Percentiles rank a stretch among this genome's conserved stretches.
Conservation (phyloP, 2,888 invertebrate species). For the Napeogenes inachia region DNA sequence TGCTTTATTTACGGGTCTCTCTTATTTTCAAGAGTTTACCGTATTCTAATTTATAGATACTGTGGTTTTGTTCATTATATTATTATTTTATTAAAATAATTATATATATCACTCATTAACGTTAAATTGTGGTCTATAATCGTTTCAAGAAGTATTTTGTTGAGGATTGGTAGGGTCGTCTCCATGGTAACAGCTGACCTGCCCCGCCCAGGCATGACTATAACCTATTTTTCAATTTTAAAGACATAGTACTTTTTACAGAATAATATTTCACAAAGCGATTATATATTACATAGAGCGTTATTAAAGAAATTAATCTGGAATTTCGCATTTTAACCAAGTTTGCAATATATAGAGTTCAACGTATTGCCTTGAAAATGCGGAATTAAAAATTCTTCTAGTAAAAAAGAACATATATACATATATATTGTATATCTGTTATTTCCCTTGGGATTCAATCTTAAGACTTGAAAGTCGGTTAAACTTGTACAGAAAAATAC, state of each 20-base stretch:
- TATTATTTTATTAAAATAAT: background rate
- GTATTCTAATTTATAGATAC: constrained; percentile 9
- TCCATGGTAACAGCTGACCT: constrained; percentile 62
- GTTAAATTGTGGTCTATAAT: constrained; percentile 8
- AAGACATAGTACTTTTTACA: background rate
- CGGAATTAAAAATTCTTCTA: constrained; percentile 26
- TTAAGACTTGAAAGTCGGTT: background rate
- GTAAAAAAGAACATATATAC: constrained; percentile 12
- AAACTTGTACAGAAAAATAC: background rate
- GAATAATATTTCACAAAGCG: no score
- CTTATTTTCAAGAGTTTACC: constrained; percentile 36
- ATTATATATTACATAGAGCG: background rate
- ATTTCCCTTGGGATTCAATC: no score
- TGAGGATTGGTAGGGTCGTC: constrained; percentile 53
- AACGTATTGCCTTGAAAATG: constrained; percentile 29
- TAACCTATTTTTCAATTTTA: constrained; percentile 1
- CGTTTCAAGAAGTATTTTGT: constrained; percentile 29
- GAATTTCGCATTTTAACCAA: constrained; percentile 15
- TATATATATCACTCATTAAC: background rate
- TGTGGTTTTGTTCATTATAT: background rate
- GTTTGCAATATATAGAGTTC: constrained; percentile 26
- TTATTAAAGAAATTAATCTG: constrained; percentile 14
- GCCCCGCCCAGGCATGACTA: constrained; percentile 59
- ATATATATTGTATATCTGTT: no score
- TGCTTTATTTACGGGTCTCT: constrained; percentile 46